phyloP scores from a whole-genome alignment of 2,888 invertebrate genomes.

The Allolobophora icterica region DNA sequence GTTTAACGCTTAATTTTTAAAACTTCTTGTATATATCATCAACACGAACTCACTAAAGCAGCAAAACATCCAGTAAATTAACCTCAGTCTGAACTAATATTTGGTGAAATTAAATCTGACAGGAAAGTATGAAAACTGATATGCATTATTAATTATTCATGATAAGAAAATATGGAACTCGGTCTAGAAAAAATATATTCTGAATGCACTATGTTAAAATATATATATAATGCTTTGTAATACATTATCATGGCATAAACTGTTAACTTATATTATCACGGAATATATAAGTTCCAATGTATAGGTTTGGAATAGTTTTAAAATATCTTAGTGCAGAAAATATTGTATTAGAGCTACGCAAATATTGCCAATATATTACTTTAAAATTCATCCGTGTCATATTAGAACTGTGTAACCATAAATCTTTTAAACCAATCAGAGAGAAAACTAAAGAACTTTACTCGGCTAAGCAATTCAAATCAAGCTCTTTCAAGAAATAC shows the following conservation, averaged over 20 bases:
- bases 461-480: too few species aligned
- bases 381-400: neutral
- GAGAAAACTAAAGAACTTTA: too few species aligned
- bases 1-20: neutral
- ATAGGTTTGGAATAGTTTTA: neutral
- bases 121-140: neutral
- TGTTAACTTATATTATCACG: neutral
- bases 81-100: neutral
- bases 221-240: too few species aligned
- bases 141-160: neutral
- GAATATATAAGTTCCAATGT: neutral
- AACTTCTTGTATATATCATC: neutral
- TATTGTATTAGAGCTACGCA: neutral
- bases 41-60: neutral
- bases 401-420: too few species aligned
- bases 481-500: conserved; percentile 14
- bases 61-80: neutral
- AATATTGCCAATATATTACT: neutral
- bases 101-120: neutral
- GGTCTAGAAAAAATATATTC: neutral
- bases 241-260: neutral
- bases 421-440: too few species aligned
- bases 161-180: neutral
- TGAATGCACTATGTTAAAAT: too few species aligned
- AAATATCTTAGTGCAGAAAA: neutral